Base-by-base conservation (phyloP, 2,797 vertebrate species). In the Gymnocypris eckloni region DNA sequence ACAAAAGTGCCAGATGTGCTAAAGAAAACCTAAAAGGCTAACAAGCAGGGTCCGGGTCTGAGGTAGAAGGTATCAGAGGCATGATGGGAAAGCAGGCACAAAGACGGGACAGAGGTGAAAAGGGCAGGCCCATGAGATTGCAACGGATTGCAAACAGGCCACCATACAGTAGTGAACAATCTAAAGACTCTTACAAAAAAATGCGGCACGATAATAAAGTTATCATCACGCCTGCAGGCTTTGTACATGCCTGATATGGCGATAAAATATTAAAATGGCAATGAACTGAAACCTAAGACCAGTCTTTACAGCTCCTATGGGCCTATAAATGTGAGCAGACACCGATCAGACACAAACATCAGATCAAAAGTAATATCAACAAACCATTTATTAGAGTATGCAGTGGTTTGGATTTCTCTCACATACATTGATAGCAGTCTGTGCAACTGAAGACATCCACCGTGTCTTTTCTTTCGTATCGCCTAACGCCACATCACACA, bases 281-380 rank as follows among this genome's bases (percentile, higher is more conserved):
- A 66, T 67, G 25, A 64, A 66, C 15, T 67, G 16, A 81, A 70
- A 39, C 66, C 12, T 20, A 54, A 37, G 28, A 39, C 16, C 15
- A 22, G 43, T 15, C 28, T 69, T 16, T 37, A 52, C 20, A n/a
- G 13, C 45, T 52, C 66, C 33, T 39, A 66, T 7, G 22, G 33
- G 64, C 3, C 64, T 52, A 37, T 37, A 50, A 69, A 69, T 15
- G 2, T 11, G 22, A 61, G 77, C 13, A 64, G 56, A 64, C 41
- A 10, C 39, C 4, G 15, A 45, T 52, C 79, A 81, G 79, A 71
- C 20, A 15, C 64, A 37, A 52, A 50, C 20, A 67, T 80, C 61
- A 9, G 45, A 50, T 81, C 18, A 20, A 79, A 12, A 50, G 45
- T 33, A 52, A 81, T 67, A 67, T 69, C 61, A 81, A 69, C 64